phyloP scores from a whole-genome alignment of 2,888 invertebrate species.

The Tetrapedia diversipes region DNA sequence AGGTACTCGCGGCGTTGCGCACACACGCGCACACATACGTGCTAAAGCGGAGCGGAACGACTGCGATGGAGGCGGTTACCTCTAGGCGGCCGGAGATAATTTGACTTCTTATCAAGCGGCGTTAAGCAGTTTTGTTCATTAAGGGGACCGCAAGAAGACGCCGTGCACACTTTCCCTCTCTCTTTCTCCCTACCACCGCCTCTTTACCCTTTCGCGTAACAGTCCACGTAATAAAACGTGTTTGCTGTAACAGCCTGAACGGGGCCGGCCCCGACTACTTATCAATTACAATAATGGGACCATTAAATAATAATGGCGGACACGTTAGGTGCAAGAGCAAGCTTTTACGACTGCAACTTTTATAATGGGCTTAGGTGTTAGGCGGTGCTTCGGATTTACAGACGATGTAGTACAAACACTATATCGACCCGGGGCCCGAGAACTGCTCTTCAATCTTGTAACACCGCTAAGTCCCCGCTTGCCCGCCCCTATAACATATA shows the following conservation, averaged over 20 bases:
- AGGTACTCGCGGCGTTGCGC: conserved; percentile 24
- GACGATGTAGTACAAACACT: conserved; percentile 62
- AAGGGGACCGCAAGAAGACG: conserved; percentile 58
- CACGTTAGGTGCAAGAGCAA: conserved; percentile 61
- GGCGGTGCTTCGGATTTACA: conserved; percentile 64
- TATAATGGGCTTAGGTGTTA: conserved; percentile 62
- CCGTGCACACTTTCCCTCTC: conserved; percentile 2
- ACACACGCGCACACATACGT: conserved; percentile 14
- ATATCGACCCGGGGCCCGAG: conserved; percentile 16
- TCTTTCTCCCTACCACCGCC: too few species aligned
- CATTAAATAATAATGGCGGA: conserved; percentile 70
- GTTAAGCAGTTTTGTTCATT: conserved; percentile 69
- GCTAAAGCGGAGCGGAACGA: background rate
- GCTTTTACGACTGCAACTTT: conserved; percentile 62
- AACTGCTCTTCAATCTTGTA: conserved; percentile 58
- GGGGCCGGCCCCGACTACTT: conserved; percentile 60
- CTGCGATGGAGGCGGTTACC: conserved; percentile 32
- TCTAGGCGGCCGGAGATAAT: conserved; percentile 59
- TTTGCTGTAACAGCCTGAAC: conserved; percentile 50
- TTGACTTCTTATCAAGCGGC: conserved; percentile 66
- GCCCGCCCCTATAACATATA: background rate
- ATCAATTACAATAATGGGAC: conserved; percentile 72
- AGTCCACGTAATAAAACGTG: conserved; percentile 67
- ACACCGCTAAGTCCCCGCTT: conserved; percentile 19
- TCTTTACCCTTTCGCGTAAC: conserved; percentile 38